These are phyloP conservation scores for Drosophila littoralis DNA, from an alignment of 1,140 invertebrate species.

Conservation along the genomic window DNA sequence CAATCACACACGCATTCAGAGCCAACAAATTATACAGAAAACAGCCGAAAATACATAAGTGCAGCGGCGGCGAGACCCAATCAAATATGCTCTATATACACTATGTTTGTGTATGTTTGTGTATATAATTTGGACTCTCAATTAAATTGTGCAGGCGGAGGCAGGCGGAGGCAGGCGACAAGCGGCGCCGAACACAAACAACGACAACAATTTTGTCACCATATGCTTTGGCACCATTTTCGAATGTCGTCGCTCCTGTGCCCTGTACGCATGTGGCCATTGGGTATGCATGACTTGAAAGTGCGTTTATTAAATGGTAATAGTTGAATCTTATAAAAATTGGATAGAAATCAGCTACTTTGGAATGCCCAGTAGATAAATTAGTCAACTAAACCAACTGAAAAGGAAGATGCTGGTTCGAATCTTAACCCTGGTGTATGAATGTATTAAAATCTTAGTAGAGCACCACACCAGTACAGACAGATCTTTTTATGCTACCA, in stretches of 20 bases:
- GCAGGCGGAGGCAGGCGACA: constrained; percentile 41
- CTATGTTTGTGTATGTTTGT: constrained; percentile 13
- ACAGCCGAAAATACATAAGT: constrained; percentile 15
- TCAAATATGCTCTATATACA: constrained; percentile 14
- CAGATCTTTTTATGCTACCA: too few species aligned
- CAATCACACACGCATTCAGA: constrained; percentile 58
- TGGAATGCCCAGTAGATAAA: too few species aligned
- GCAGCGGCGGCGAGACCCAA: constrained; percentile 18
- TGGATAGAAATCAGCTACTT: not conserved
- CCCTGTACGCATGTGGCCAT: not conserved
- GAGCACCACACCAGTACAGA: too few species aligned
- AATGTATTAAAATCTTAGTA: too few species aligned
- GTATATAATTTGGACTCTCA: constrained; percentile 75
- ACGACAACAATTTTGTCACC: constrained; percentile 72
- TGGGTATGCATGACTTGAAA: constrained; percentile 1
- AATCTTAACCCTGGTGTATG: too few species aligned
- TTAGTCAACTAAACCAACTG: too few species aligned
- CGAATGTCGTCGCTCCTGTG: constrained; percentile 39
- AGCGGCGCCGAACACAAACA: constrained; percentile 55
- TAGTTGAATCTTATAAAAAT: not conserved
- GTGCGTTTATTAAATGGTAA: not conserved
- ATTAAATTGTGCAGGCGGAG: constrained; percentile 76
- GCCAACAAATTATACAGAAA: constrained; percentile 54
- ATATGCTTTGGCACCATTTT: constrained; percentile 74
- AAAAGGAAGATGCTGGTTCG: too few species aligned